Base-by-base conservation (phyloP, 2,797 vertebrate genomes). In the Gymnoscopelus braueri region DNA sequence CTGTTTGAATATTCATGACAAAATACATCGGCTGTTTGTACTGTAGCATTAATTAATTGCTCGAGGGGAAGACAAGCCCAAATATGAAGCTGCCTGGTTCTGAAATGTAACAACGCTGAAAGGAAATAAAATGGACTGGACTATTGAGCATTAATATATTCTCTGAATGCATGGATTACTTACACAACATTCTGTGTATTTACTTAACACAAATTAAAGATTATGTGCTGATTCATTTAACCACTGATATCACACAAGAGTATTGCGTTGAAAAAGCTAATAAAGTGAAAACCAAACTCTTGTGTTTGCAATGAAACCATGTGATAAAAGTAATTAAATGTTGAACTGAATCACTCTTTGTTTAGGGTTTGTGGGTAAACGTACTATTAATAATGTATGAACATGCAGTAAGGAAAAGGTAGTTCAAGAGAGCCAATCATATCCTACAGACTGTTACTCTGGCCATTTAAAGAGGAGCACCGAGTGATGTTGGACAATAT, bases 1-100 rank as follows among this genome's bases (percentile, higher is more conserved):
- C 93, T 90, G 92, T 96, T 95, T 98, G 96, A 99, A 99, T 99
- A 99, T 99, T 98, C 97, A 99, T 99, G 96, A 97, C 93, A 60
- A 93, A 96, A 95, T 96, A 96, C 96, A 95, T 95, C 93, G 96
- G 95, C 96, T 97, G 95, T 96, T 97, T 97, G 93, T 93, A 96
- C 96, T 94, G 95, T 69, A 95, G 96, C 96, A 98, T 97, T 98
- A 98, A 99, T 99, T 97, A 98, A 96, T 95, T 93, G 97, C 98
- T 97, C 87, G 94, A 97, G 96, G 97, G 96, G 93, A 95, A 94
- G 95, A 85, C 79, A 78, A 80, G 87, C 80, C 88, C 87, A 91
- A 92, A 92, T 86, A 88, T 83, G 79, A 86, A 88, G 86, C 90
- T 53, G 35, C 58, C 60, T 15, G 8, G 14, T 48, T 53, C 60